Percentiles rank a stretch among this genome's conserved stretches.
phyloP scores from a whole-genome alignment of 2,888 invertebrate species.

The Gisinianus flammeolus region DNA sequence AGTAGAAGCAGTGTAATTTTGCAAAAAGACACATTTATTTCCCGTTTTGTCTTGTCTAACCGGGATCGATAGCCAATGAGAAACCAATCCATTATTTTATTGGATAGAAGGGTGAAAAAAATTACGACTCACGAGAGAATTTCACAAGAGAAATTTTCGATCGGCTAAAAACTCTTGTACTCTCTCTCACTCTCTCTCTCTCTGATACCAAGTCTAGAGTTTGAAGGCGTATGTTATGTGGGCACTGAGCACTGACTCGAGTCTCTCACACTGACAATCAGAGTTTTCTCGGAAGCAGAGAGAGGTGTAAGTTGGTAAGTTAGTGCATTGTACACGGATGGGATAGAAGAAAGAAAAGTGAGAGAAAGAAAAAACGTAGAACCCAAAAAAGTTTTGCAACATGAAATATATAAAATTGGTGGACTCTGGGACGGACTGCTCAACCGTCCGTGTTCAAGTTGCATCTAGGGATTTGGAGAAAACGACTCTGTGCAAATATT shows the following conservation, averaged over 20 bases:
- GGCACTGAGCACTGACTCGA: no score
- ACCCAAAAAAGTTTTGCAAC: conserved; percentile 40
- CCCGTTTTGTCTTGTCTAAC: neutral
- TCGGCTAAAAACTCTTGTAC: neutral
- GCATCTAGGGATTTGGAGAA: conserved; percentile 45
- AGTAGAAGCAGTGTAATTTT: conserved; percentile 31
- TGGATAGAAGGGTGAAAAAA: conserved; percentile 40
- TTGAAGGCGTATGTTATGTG: no score
- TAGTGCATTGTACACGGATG: no score
- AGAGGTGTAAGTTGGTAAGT: conserved; percentile 8
- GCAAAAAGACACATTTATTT: conserved; percentile 31
- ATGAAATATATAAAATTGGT: conserved; percentile 42
- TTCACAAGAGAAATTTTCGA: neutral
- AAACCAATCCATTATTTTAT: conserved; percentile 43
- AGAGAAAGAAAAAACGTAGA: conserved; percentile 7
- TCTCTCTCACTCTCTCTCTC: neutral
- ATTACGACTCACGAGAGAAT: conserved; percentile 39
- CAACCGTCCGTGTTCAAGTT: conserved; percentile 48
- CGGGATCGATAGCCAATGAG: conserved; percentile 33
- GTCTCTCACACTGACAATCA: neutral
- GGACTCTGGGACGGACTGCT: conserved; percentile 42
- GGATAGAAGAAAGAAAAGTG: no score
- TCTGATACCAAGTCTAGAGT: no score
- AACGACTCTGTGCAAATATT: conserved; percentile 45
- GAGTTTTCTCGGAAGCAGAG: neutral